Evolutionary conservation across 2,113 vertebrate species (phyloP), one percentile per base, ranked within the genome.

Genomic region (Gallinago paraguaiae): DNA sequence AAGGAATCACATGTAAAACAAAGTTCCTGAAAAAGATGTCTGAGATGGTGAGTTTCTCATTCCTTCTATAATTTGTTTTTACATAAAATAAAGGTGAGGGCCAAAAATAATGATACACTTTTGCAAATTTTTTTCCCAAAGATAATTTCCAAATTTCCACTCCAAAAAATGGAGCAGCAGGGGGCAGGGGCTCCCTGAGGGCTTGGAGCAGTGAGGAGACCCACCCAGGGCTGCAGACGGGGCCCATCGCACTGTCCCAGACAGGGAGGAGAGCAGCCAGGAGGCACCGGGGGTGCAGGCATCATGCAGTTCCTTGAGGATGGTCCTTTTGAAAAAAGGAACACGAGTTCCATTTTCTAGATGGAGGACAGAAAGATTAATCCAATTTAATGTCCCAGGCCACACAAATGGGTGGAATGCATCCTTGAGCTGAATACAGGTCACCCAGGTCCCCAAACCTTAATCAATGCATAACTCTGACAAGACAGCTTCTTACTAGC

Each of bases 241-340:
- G 4, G 1, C 3, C 2, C 33, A 56, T 9, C 3, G 5, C 33
- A 15, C 6, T 41, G 16, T 22, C 53, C 37, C 53, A 82, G 31
- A 3, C 11, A 3, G 5, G 39, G 28, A 75, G 4, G 4, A 50
- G 41, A 43, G 22, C 0, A 0, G 4, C 23, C 1, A 1, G 45
- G 20, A 77, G 24, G n/a, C 11, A 65, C 24, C 11, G 7, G 13
- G 18, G 11, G 1, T n/a, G n/a, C 3, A 4, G 30, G 6, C 4
- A 41, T 4, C 3, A 1, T 51, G 19, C 25, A 48, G 1, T 4
- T 68, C 22, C 18, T 13, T 33, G 27, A 14, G 17, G 9, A 45
- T 37, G 28, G n/a, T 54, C 1, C 28, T 46, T 41, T 5, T 25
- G 4, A n/a, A 23, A 71, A 72, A 83, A 24, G 6, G 22, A 86